Percentiles rank a stretch among this genome's conserved stretches.
phyloP scores from a whole-genome alignment of 2,113 vertebrate genomes.

The Falco punctatus region DNA sequence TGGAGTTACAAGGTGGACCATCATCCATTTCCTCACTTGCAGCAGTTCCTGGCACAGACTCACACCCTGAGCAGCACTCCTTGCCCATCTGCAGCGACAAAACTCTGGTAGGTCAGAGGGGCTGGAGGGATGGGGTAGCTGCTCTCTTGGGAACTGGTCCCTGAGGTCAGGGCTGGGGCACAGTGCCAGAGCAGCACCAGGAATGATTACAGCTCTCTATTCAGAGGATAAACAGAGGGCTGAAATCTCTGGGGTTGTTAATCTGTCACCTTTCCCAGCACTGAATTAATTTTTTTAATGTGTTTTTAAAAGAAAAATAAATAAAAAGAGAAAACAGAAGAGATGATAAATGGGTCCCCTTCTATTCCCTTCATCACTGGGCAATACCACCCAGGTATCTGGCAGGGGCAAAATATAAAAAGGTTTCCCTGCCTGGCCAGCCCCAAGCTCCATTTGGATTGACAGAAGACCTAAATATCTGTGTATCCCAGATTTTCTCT shows the following conservation, averaged over 20 bases:
- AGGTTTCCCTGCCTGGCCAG: background rate
- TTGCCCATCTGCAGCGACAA: background rate
- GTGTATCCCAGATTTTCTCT: background rate
- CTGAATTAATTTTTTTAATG: conserved; percentile 59
- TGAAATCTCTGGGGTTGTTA: conserved; percentile 55
- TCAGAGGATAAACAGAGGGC: conserved; percentile 46
- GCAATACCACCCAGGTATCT: conserved; percentile 51
- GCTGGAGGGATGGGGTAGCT: background rate
- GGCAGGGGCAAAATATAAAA: background rate
- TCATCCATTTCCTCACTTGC: background rate
- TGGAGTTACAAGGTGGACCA: background rate
- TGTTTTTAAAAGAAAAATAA: conserved; percentile 63
- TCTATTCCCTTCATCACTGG: background rate
- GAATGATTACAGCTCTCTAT: background rate
- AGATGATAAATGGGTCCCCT: conserved; percentile 51
- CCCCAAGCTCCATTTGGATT: background rate
- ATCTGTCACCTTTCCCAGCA: conserved; percentile 62
- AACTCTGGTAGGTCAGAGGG: background rate
- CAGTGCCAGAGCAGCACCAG: background rate
- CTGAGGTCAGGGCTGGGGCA: conserved; percentile 42
- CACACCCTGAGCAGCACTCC: background rate
- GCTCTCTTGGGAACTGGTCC: background rate
- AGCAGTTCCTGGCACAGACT: background rate
- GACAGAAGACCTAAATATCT: background rate
- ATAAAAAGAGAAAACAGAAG: conserved; percentile 47